Evolutionary conservation across 2,113 vertebrate genomes (phyloP).

Genomic region (Indri indri): DNA sequence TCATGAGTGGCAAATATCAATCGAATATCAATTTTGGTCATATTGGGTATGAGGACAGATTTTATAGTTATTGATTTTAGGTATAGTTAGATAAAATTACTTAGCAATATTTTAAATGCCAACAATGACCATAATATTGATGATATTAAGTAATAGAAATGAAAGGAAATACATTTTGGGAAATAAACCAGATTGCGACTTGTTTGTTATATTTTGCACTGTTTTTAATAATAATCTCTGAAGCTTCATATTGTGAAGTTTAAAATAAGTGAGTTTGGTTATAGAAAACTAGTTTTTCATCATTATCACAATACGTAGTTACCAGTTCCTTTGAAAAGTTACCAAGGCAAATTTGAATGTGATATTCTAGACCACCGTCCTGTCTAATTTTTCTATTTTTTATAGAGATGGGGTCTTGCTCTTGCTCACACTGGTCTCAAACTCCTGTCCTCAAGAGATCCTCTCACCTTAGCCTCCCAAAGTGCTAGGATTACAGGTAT

Average conservation of each 20-base stretch:
- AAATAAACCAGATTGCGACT: constrained; percentile 9
- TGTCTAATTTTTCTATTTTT: too few relatives aligned
- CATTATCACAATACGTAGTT: not conserved
- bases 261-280: not conserved
- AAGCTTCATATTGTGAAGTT: constrained; percentile 54
- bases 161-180: not conserved
- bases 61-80: not conserved
- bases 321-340: constrained; percentile 23
- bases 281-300: not conserved
- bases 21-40: not conserved
- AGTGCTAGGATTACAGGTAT: too few relatives aligned
- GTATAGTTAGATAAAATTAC: not conserved
- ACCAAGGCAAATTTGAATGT: constrained; percentile 45
- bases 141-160: not conserved
- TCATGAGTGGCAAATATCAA: not conserved
- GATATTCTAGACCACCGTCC: not conserved
- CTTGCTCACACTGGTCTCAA: too few relatives aligned
- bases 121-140: not conserved
- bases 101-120: constrained; percentile 5
- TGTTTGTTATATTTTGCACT: not conserved
- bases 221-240: constrained; percentile 7
- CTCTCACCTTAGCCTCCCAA: too few relatives aligned
- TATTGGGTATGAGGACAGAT: not conserved
- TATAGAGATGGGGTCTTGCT: too few relatives aligned
- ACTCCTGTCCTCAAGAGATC: too few relatives aligned